Base-by-base conservation (phyloP, 2,888 invertebrate species). In the Horisme vitalbata region DNA sequence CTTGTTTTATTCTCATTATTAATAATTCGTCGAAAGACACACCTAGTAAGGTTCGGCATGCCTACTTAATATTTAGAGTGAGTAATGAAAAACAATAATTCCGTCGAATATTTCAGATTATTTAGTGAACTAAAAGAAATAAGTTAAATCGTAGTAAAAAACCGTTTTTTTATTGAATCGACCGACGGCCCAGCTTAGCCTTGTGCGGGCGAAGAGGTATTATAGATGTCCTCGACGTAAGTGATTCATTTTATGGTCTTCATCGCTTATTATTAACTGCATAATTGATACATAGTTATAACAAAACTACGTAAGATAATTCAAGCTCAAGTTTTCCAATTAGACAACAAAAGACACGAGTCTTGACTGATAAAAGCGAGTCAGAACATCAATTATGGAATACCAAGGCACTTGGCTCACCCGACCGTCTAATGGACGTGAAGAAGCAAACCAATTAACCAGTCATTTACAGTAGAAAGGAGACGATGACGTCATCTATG, bases 371-470 rank as follows among this genome's bases (percentile, higher is more conserved):
- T 78, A 71, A 78, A 74, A 70, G 55, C 56, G 69, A 68, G 75
- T 70, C 68, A 65, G 60, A 63, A 76, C 67, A 71, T 61, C 73
- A 79, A 83, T 83, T 81, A 83, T 72, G 71, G 61, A 79, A 84
- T 82, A 69, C 81, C 75, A 71, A 64, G 73, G 73, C 75, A 76
- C 76, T 79, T 75, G 66, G 64, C 70, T 80, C 80, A 75, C 65
- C 67, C 68, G 53, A 61, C 66, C 59, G 59, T 61, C 54, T 82
- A 83, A 82, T 80, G 78, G 77, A 65, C 64, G 62, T 63, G 65
- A 71, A 72, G 71, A 77, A 74, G 71, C 73, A 58, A 71, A 82
- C 70, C 75, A 82, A 83, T 86, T 83, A 82, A 69, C 67, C 67
- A 66, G 69, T 64, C 66, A 61, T 65, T 68, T 60, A 59, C 60